phyloP scores from a whole-genome alignment of 2,113 vertebrate species.

The Bagarius yarrelli region DNA sequence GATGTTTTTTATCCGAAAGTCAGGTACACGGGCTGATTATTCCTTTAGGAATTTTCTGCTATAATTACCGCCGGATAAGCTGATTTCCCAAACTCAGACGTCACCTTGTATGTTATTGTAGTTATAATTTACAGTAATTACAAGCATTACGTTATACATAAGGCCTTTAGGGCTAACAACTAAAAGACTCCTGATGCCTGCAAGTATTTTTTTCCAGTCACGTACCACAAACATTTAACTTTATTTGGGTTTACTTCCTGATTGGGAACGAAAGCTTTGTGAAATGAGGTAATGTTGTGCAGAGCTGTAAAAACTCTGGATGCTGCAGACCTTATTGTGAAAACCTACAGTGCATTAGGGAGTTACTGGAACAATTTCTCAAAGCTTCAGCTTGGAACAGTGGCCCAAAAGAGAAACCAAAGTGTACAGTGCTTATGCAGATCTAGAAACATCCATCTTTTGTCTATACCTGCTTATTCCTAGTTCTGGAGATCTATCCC shows the following conservation, averaged over 20 bases:
- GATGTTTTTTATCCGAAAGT: not conserved
- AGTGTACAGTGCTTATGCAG: too few species aligned
- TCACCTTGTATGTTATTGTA: not conserved
- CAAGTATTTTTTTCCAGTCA: not conserved
- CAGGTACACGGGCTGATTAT: not conserved
- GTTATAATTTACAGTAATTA: not conserved
- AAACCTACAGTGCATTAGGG: not conserved
- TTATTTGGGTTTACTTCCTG: not conserved
- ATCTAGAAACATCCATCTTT: too few species aligned
- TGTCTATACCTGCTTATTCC: too few species aligned
- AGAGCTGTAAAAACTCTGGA: not conserved
- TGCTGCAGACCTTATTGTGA: not conserved
- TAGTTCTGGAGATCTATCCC: too few species aligned
- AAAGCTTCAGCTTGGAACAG: not conserved
- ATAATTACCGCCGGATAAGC: not conserved
- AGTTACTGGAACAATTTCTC: not conserved
- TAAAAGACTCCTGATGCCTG: not conserved
- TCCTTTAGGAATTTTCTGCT: not conserved
- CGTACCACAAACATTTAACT: not conserved
- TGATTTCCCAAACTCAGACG: constrained; percentile 1
- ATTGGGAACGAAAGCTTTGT: constrained; percentile 4
- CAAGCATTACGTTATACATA: not conserved
- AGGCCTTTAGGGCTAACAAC: not conserved
- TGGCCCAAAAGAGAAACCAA: not conserved
- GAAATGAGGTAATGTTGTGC: not conserved